These are phyloP conservation scores for Nothura maculosa DNA, from an alignment of 2,797 vertebrate genomes.

Conservation along the genomic window DNA sequence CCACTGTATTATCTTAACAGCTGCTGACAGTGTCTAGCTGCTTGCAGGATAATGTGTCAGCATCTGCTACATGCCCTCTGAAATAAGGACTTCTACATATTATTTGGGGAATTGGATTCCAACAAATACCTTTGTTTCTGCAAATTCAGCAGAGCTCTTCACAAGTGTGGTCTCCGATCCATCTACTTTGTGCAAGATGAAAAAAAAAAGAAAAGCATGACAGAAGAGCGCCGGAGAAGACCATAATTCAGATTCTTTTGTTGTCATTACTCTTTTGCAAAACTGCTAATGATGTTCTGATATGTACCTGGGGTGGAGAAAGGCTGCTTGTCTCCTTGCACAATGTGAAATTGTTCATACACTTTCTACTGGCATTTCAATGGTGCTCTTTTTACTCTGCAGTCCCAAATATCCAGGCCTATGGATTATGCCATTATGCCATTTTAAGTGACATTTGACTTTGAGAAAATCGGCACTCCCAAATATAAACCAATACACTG, in stretches of 20 bases:
- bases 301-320: slow-evolving; percentile 16
- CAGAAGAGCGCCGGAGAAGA: not conserved
- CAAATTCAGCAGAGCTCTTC: not conserved
- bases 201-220: not conserved
- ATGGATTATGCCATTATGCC: too few species aligned
- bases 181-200: not conserved
- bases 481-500: not conserved
- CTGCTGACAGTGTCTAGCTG: not conserved
- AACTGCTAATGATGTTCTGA: slow-evolving; percentile 15
- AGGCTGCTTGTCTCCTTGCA: slow-evolving; percentile 4
- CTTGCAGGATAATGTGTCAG: not conserved
- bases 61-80: not conserved
- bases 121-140: not conserved
- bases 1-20: not conserved
- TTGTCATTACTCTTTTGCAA: not conserved
- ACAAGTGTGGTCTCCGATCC: not conserved
- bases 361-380: not conserved
- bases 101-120: not conserved
- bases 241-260: slow-evolving; percentile 24
- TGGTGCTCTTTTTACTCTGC: not conserved
- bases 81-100: not conserved
- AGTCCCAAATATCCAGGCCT: not conserved
- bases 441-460: not conserved
- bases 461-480: not conserved
- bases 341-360: not conserved